A percentile compares a stretch with the other conserved stretches of the same genome.
Conservation (phyloP, 2,888 invertebrate genomes). For the Leistus spinibarbis region DNA sequence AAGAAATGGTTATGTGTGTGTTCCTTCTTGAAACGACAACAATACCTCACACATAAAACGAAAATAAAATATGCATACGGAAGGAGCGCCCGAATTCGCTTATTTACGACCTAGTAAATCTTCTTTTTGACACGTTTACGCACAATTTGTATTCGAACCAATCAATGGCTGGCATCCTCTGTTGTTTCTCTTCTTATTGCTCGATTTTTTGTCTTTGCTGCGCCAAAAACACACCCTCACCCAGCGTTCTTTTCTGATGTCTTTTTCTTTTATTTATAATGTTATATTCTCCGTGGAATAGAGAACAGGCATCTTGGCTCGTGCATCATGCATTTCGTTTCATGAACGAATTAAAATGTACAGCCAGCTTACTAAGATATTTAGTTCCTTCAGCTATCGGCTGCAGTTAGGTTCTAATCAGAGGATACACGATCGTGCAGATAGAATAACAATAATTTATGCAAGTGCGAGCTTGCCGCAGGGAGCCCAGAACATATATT, state of each 20-base stretch:
- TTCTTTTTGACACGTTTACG: slow-evolving; percentile 38
- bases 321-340: not conserved
- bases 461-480: no score
- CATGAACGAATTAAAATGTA: not conserved
- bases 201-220: not conserved
- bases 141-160: slow-evolving; percentile 35
- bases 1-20: slow-evolving; percentile 14
- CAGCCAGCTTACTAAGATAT: no score
- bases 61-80: slow-evolving; percentile 34
- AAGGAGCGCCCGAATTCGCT: not conserved
- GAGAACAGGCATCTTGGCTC: not conserved
- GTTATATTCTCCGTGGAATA: not conserved
- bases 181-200: not conserved
- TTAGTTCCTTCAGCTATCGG: no score
- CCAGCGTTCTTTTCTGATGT: not conserved
- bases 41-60: slow-evolving; percentile 23
- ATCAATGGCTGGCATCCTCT: slow-evolving; percentile 9
- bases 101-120: slow-evolving; percentile 32
- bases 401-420: no score
- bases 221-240: not conserved
- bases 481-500: no score
- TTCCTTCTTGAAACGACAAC: slow-evolving; percentile 10
- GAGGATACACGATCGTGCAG: no score
- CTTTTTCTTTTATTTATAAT: not conserved
- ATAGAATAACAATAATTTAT: no score